Base-by-base conservation (phyloP, 2,113 vertebrate species). In the Tonatia bakeri region DNA sequence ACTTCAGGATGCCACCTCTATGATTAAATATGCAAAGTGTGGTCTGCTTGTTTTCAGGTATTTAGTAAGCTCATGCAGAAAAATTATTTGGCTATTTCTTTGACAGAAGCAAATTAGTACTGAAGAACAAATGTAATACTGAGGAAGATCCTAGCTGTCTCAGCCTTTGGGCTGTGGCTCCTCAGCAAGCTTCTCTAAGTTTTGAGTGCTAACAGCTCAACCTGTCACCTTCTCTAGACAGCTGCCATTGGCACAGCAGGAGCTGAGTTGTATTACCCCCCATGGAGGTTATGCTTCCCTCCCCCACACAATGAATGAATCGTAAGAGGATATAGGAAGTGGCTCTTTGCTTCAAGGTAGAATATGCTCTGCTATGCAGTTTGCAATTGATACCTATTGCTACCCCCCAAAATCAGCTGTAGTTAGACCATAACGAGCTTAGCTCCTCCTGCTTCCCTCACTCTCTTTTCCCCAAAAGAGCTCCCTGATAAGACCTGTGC, bases 11-110 rank as follows among this genome's bases (percentile, higher is more conserved):
- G 24, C 19, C 52, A 77, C 13, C 50, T 72, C 4, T n/a, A 16
- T 81, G 65, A 11, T 45, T 91, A 79, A 50, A 28, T 73, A 52
- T 19, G 56, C 59, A 65, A 80, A 64, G 15, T 19, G 15, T 15
- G 1, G 11, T 77, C 15, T 36, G 28, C 31, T 31, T 85, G 36
- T 94, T 96, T 96, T 91, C 43, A 52, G 36, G 89, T 70, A 70
- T 77, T 90, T 31, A 24, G n/a, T 38, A 38, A 80, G 47, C 31
- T 45, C 36, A 56, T 77, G 45, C 7, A 94, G 28, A n/a, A 79
- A 82, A 73, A 28, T 17, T 54, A 14, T 22, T 61, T 59, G 11
- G 11, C 61, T 77, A 0, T 73, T 94, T 94, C 33, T 91, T 95
- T 67, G 91, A 56, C 26, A 59, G 22, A 47, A 82, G 8, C n/a